These are phyloP conservation scores for Spermophilus dauricus DNA, from an alignment of 2,113 vertebrate species.

Conservation along the genomic window DNA sequence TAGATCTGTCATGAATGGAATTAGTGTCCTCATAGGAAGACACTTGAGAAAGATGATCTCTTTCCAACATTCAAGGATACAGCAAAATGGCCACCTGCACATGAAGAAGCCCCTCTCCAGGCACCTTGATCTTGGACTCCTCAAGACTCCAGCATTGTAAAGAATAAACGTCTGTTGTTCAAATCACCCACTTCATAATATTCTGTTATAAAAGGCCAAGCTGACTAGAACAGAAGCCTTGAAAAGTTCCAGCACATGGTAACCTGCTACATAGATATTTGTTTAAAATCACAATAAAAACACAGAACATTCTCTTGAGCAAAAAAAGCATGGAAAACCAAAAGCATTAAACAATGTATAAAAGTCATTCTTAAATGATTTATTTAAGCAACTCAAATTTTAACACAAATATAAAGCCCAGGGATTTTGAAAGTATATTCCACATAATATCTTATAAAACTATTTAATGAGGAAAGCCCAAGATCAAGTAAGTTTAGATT, in stretches of 20 bases:
- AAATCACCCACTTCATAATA: background rate
- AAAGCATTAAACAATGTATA: background rate
- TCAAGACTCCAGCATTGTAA: background rate
- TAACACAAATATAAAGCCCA: background rate
- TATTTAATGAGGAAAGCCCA: background rate
- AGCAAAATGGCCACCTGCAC: background rate
- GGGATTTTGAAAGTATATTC: background rate
- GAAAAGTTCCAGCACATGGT: background rate
- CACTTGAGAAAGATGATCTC: background rate
- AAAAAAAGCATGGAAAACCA: background rate
- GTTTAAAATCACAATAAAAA: constrained; percentile 16
- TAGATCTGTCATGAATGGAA: background rate
- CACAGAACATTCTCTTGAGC: background rate
- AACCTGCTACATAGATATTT: background rate
- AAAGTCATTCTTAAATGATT: background rate
- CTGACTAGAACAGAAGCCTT: background rate
- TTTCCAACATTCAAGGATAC: background rate
- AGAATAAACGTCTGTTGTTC: background rate
- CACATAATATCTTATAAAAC: background rate
- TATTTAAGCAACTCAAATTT: background rate
- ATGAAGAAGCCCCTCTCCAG: background rate
- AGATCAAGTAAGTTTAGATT: background rate
- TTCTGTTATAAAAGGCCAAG: background rate
- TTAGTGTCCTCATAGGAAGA: background rate
- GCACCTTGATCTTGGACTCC: background rate